Base-by-base conservation (phyloP, 2,888 invertebrate genomes). In the Pheosia gnoma region DNA sequence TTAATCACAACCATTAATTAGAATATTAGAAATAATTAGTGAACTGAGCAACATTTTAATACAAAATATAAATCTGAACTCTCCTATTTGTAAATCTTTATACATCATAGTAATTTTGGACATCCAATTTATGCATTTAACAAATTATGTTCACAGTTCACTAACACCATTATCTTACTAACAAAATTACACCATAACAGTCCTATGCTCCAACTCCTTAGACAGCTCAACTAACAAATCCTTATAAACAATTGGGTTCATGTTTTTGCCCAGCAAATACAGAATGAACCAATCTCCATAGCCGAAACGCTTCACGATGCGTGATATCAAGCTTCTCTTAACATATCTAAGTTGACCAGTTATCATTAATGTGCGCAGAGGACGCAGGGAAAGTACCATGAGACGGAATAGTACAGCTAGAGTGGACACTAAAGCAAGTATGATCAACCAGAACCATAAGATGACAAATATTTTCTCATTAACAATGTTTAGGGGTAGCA, bases 281-380 rank as follows among this genome's bases (percentile, higher is more conserved):
- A 97, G 86, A 47, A 97, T 82, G 84, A 97, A 97, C 96, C 97
- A 97, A 84, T 97, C 97, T 0, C 96, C 96, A 65, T 95, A 95
- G 60, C 94, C 93, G 53, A 95, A 90, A 60, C 86, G 86, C 63
- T 88, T 90, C 0, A 95, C 92, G 64, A 96, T 91, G 59, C 87
- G 87, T 0, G 91, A 90, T 6, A 95, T 94, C 51, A 94, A 85
- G 71, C 88, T 91, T 39, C 88, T 90, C 61, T 95, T 93, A 36
- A 94, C 93, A 70, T 84, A 86, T 60, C 95, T 91, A 43, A 95
- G 89, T 71, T 95, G 95, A 0, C 95, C 95, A 80, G 95, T 93
- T 37, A 96, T 89, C 75, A 96, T 90, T 68, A 95, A 90, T 51
- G 94, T 90, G 45, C 96, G 95, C 55, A 96, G 86, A 43, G 94